These are phyloP conservation scores for Python bivittatus DNA, from an alignment of 2,113 vertebrate species.

Conservation along the genomic window DNA sequence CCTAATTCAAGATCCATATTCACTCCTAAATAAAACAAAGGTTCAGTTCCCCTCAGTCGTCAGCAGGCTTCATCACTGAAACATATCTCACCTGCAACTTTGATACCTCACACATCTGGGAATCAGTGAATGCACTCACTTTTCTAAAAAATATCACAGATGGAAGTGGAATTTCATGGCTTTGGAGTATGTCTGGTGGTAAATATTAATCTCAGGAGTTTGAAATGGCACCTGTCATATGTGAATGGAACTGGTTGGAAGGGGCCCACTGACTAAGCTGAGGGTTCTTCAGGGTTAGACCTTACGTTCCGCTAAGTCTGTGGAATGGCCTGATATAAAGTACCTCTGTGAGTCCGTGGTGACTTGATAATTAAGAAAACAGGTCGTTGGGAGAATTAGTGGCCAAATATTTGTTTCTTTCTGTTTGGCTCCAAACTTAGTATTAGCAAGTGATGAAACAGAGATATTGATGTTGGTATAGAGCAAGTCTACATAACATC, in stretches of 20 bases:
- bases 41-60: background rate
- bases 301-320: background rate
- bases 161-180: background rate
- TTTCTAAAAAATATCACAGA: background rate
- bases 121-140: background rate
- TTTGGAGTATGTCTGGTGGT: background rate
- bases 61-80: background rate
- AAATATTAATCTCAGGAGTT: background rate
- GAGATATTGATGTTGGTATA: slow-evolving; percentile 19
- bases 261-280: background rate
- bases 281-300: background rate
- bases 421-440: background rate
- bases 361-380: background rate
- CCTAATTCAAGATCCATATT: background rate
- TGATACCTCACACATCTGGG: background rate
- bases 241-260: background rate
- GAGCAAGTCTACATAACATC: background rate
- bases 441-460: slow-evolving; percentile 25
- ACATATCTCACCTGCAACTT: background rate
- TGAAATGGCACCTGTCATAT: fast-evolving
- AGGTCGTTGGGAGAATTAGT: background rate
- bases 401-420: background rate
- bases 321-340: no score
- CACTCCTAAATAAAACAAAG: background rate
- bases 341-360: background rate